Conservation (phyloP, 2,797 vertebrate genomes). For the Sparidentex hasta region DNA sequence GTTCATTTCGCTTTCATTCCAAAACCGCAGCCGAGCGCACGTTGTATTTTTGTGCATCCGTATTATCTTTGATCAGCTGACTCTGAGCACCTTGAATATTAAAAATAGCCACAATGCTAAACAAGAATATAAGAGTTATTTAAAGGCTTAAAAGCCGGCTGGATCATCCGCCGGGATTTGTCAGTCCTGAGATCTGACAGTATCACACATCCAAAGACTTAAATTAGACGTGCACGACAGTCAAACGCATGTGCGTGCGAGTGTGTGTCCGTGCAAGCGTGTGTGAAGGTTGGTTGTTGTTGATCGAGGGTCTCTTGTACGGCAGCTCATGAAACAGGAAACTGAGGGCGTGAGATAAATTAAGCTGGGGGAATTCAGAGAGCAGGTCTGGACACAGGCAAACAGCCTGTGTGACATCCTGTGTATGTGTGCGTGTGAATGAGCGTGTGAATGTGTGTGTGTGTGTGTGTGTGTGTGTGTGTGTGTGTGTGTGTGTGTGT, state of each 20-base stretch:
- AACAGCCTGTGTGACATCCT: conserved; percentile 72
- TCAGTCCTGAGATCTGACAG: conserved; percentile 56
- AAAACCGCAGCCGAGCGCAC: conserved; percentile 8
- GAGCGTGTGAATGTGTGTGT: conserved; percentile 22
- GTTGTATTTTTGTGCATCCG: conserved; percentile 55
- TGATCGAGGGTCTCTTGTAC: conserved; percentile 74
- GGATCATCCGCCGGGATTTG: conserved; percentile 56
- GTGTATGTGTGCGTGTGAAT: conserved; percentile 38
- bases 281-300: conserved; percentile 67
- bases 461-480: conserved; percentile 17
- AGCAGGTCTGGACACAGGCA: conserved; percentile 81
- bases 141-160: conserved; percentile 61
- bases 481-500: conserved; percentile 36
- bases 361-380: conserved; percentile 84
- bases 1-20: conserved; percentile 16
- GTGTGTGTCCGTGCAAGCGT: conserved; percentile 4
- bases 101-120: conserved; percentile 71
- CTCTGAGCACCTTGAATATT: conserved; percentile 43
- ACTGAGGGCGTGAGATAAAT: conserved; percentile 83
- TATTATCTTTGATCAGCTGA: conserved; percentile 58
- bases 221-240: conserved; percentile 57
- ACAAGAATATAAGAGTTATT: conserved; percentile 71
- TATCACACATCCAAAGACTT: conserved; percentile 50
- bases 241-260: conserved; percentile 35
- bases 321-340: conserved; percentile 85